Conservation (phyloP, 2,113 vertebrate species). For the Anhinga rufa region DNA sequence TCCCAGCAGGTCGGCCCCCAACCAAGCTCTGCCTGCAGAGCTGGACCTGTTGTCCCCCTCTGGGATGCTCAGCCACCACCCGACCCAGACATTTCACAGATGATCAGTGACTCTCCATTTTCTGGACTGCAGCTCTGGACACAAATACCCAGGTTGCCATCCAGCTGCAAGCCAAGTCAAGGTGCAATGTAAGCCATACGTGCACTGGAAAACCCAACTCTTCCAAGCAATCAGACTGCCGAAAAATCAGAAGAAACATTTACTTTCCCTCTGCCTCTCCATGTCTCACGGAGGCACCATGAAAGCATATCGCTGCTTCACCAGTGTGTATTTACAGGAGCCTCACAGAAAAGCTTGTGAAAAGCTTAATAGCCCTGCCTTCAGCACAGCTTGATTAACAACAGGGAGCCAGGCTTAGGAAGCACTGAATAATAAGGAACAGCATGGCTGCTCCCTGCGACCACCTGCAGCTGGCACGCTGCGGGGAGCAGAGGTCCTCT, state of each 20-base stretch:
- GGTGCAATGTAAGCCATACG: rapidly evolving
- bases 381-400: not conserved
- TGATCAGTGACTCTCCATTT: not conserved
- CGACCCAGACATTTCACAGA: not conserved
- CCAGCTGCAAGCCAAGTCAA: not conserved
- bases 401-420: not conserved
- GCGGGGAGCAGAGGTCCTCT: rapidly evolving
- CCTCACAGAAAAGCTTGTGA: not conserved
- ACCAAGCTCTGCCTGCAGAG: not conserved
- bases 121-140: not conserved
- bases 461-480: not conserved
- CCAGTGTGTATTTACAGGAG: not conserved
- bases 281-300: rapidly evolving
- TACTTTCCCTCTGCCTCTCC: not conserved
- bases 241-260: not conserved
- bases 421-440: not conserved
- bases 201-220: not conserved
- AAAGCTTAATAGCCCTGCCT: not conserved
- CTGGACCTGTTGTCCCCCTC: not conserved
- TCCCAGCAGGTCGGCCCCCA: too few species aligned
- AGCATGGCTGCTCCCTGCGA: rapidly evolving
- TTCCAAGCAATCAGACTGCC: not conserved
- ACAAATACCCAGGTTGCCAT: not conserved
- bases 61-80: not conserved
- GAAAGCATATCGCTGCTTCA: not conserved